Base-by-base conservation (phyloP, 2,888 invertebrate species). In the Pegoplata infirma region DNA sequence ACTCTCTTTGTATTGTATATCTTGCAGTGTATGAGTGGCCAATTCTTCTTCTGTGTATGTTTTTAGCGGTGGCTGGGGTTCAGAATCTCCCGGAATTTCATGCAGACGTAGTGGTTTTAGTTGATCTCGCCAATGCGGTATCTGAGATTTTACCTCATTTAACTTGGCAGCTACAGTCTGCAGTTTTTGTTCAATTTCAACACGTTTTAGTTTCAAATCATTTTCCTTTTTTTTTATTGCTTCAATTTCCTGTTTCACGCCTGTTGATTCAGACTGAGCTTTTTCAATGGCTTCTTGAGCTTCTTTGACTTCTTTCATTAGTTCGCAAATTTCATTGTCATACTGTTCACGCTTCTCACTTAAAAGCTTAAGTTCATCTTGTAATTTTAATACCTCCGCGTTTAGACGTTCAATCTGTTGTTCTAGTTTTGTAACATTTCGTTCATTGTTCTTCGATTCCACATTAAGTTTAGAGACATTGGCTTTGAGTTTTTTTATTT, bases 331-430 rank as follows among this genome's bases (percentile, higher is more conserved):
- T 44, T 93, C 91, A 2, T 91, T 86, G 74, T 93, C 92, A 0
- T 93, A 90, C 55, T 92, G 90, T 63, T 90, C 91, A 74, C 93
- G 92, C 82, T 93, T 91, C 2, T 89, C 89, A 80, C 91, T 91
- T 80, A 93, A 90, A 0, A 87, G 88, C 36, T 91, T 91, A 40
- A 97, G 87, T 64, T 92, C 93, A 21, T 92, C 91, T 84, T 94
- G 94, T 0, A 93, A 92, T 7, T 93, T 93, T 44, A 90, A 90
- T 0, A 96, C 91, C 82, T 97, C 96, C 5, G 91, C 90, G 64
- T 94, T 93, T 86, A 96, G 91, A 76, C 92, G 93, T n/a, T 91
- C 90, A 28, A 97, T 94, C 86, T 94, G 94, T 64, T 94, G 94
- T 83, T 93, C 92, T 0, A 93, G 91, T 84, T 97, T 96, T 80